phyloP scores from a whole-genome alignment of 2,797 vertebrate genomes.

The Catamblyrhynchus diadema region DNA sequence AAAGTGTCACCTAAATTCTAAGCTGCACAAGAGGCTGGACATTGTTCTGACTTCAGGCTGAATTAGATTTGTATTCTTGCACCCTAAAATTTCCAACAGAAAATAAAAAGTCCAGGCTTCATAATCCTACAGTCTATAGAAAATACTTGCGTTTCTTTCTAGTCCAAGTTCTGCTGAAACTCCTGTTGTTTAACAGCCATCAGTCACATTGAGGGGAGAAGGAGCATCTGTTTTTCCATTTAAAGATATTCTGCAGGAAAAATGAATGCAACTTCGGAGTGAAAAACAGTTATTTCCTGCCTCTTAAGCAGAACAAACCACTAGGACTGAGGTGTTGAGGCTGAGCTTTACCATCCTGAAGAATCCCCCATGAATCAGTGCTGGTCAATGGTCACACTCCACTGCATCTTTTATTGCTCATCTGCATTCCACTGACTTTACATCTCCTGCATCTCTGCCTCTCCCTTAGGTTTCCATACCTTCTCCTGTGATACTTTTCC shows the following conservation, averaged over 20 bases:
- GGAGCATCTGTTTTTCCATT: background rate
- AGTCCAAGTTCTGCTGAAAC: background rate
- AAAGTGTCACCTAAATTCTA: background rate
- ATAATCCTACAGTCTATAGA: background rate
- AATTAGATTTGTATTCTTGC: background rate
- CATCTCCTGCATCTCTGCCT: background rate
- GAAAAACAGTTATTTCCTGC: background rate
- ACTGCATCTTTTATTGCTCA: background rate
- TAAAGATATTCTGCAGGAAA: background rate
- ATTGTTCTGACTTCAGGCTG: background rate
- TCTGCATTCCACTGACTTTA: background rate
- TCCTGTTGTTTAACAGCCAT: background rate
- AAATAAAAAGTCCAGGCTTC: background rate
- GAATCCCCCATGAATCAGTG: fast-evolving
- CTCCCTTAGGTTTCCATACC: background rate
- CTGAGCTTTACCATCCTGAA: fast-evolving
- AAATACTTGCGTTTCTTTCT: background rate
- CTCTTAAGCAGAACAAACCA: background rate
- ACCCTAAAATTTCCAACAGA: background rate
- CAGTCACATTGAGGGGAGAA: background rate
- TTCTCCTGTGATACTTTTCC: background rate
- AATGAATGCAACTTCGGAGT: background rate
- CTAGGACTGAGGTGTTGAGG: background rate
- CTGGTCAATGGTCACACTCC: background rate
- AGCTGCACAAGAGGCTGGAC: background rate